These are phyloP conservation scores for Gonioctena quinquepunctata DNA, from an alignment of 1,140 invertebrate genomes.

Conservation along the genomic window DNA sequence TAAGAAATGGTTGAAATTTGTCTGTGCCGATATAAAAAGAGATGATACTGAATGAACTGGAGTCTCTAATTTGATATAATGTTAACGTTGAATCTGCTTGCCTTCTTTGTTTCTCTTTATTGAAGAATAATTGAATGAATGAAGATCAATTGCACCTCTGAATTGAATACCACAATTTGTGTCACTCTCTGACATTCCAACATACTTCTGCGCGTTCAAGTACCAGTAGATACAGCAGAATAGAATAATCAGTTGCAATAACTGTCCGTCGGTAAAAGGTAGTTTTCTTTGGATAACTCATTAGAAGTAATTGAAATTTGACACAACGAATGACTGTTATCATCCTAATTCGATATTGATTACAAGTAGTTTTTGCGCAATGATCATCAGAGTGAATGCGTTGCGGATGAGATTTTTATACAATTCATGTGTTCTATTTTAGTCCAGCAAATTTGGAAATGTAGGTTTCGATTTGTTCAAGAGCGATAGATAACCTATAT, in stretches of 20 bases:
- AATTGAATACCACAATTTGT: slow-evolving; percentile 1
- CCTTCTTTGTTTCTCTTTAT: too few species aligned
- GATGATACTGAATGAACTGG: too few species aligned
- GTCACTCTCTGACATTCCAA: slow-evolving; percentile 12
- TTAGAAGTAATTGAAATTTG: slow-evolving; percentile 22
- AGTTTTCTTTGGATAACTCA: slow-evolving; percentile 2
- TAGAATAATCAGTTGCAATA: slow-evolving; percentile 15
- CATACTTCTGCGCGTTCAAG: not conserved
- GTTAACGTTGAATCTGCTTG: too few species aligned
- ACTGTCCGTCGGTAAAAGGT: slow-evolving; percentile 7
- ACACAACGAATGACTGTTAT: slow-evolving; percentile 9
- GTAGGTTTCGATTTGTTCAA: not conserved
- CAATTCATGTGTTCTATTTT: not conserved
- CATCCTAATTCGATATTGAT: slow-evolving; percentile 31
- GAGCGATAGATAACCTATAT: not conserved
- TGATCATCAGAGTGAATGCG: not conserved
- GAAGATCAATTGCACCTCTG: not conserved
- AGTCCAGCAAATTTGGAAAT: not conserved
- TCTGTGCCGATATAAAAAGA: too few species aligned
- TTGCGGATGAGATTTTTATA: not conserved
- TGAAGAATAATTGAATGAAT: not conserved
- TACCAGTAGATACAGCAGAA: slow-evolving; percentile 3
- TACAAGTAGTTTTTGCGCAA: slow-evolving; percentile 6
- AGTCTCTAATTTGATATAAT: too few species aligned
- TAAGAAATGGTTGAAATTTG: too few species aligned